Evolutionary conservation across 1,140 invertebrate species (phyloP).

Genomic region (Scaptomyza pallida): DNA sequence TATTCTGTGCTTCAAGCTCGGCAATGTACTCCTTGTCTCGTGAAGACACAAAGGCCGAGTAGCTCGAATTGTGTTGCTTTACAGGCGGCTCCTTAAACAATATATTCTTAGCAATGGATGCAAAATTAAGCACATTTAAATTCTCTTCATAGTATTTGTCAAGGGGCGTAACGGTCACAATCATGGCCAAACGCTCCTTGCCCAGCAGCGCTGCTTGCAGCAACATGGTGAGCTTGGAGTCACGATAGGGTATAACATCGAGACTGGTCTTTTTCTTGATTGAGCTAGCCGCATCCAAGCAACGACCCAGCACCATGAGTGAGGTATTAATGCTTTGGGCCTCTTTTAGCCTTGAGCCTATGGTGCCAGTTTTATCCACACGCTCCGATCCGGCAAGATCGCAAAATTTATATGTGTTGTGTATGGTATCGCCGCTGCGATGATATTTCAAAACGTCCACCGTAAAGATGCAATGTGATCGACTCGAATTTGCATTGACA

Average conservation of each 20-base stretch:
- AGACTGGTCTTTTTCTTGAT: conserved; percentile 84
- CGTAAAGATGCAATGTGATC: conserved; percentile 95
- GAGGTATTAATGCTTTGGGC: conserved; percentile 96
- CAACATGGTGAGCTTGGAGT: conserved; percentile 92
- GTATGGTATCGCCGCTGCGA: conserved; percentile 81
- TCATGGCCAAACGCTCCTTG: conserved; percentile 90
- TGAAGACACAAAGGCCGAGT: conserved; percentile 50
- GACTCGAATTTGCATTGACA: conserved; percentile 92
- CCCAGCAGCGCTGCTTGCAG: conserved; percentile 88
- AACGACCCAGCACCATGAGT: conserved; percentile 92
- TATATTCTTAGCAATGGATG: conserved; percentile 89
- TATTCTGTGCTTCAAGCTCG: conserved; percentile 45
- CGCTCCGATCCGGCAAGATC: conserved; percentile 97
- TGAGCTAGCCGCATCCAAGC: conserved; percentile 89
- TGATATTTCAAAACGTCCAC: conserved; percentile 89
- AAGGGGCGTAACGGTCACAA: conserved; percentile 92
- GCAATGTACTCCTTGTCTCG: conserved; percentile 36
- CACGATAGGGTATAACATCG: conserved; percentile 85
- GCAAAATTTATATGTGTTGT: conserved; percentile 89
- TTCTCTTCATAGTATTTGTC: conserved; percentile 91
- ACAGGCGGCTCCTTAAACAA: conserved; percentile 79
- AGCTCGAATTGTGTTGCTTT: conserved; percentile 62
- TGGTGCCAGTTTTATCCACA: conserved; percentile 92
- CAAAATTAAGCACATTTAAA: conserved; percentile 90
- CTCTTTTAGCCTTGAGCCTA: conserved; percentile 93